Evolutionary conservation across 2,113 vertebrate species (phyloP), one percentile per base, ranked within the genome.

Genomic region (Amblyopsis rosae): DNA sequence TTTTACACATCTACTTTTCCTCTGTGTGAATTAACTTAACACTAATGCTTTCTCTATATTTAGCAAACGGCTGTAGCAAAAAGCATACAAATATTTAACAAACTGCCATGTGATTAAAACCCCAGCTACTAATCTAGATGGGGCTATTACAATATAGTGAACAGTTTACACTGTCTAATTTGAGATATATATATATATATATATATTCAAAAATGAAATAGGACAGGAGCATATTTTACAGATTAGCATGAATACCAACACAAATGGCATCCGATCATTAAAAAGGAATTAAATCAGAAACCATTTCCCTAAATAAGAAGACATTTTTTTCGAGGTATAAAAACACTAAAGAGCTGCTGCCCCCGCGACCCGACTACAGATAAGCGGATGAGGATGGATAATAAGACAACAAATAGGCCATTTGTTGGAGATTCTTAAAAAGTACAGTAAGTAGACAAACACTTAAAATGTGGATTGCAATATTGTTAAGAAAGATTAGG

Each of bases 31-130:
- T 73, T 76, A 48, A 60, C 80, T 66, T 72, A 66, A 87, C 69
- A 69, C 79, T 73, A 70, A 79, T 77, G 74, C 73, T 69, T 69
- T 62, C 15, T 75, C 81, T 85, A 80, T 82, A 86, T 90, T 89
- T 86, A 88, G 82, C 57, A 53, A 53, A 69, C 68, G 79, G 84
- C 83, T 13, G 19, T 46, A 73, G 87, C 59, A 35, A 79, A 75
- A 48, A 19, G 33, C 69, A 63, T 53, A 47, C 80, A 72, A 53
- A 77, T 85, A 88, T 82, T 91, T 87, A 90, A 89, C 75, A 82
- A 85, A 77, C 70, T 63, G 57, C 69, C 67, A 62, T 84, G 85
- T 90, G 86, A 91, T 90, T 89, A 90, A 88, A 83, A 79, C 65
- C 62, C 69, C 56, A 47, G 54, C 55, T 45, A 70, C 51, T 79